Evolutionary conservation across 2,797 vertebrate species (phyloP).

Genomic region (Xiphophorus birchmanni): DNA sequence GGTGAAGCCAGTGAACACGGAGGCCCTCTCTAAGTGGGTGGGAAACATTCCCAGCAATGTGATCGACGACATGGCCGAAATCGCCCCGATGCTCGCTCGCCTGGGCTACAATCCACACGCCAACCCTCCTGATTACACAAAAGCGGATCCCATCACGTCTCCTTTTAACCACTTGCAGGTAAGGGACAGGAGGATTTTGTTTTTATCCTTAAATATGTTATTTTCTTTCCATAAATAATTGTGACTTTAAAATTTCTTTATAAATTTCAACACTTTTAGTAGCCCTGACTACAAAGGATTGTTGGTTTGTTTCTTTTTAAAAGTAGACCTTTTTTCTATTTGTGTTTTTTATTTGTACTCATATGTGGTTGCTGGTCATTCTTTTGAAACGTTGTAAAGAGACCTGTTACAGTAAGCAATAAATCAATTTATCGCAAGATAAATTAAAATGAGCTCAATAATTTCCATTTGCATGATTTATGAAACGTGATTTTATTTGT

Average conservation of each 20-base stretch:
- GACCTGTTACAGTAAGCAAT: background rate
- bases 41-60: conserved; percentile 92
- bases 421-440: too few relatives aligned
- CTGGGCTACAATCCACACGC: conserved; percentile 93
- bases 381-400: background rate
- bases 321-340: background rate
- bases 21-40: conserved; percentile 93
- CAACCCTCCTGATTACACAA: conserved; percentile 93
- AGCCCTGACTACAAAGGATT: background rate
- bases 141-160: conserved; percentile 77
- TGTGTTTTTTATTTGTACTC: background rate
- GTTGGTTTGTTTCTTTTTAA: background rate
- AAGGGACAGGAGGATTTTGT: background rate
- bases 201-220: background rate
- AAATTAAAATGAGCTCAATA: too few relatives aligned
- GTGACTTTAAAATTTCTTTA: background rate
- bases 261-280: background rate
- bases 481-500: too few relatives aligned
- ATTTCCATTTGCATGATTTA: too few relatives aligned
- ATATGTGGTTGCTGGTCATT: background rate
- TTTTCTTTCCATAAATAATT: background rate
- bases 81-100: conserved; percentile 93
- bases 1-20: conserved; percentile 94
- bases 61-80: conserved; percentile 90
- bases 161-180: conserved; percentile 82